Conservation (phyloP, 1,140 invertebrate species). For the Prorops nasuta region DNA sequence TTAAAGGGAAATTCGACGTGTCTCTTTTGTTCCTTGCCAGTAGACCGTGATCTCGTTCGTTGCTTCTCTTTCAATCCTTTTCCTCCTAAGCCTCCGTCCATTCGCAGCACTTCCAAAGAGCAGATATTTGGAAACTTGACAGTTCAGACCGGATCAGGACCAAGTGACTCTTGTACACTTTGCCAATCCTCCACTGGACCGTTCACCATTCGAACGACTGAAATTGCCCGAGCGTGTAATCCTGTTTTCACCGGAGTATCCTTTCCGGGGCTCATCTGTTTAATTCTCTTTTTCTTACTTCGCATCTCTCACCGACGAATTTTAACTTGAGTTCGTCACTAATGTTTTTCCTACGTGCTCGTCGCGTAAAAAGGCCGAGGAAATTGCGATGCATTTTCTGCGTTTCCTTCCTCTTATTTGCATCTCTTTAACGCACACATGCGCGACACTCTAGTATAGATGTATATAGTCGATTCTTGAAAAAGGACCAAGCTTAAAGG, state of each 20-base stretch:
- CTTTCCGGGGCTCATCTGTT: background rate
- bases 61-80: background rate
- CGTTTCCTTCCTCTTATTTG: too few species aligned
- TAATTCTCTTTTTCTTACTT: background rate
- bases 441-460: too few species aligned
- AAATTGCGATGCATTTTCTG: too few species aligned
- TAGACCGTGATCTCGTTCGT: too few species aligned
- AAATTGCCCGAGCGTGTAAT: conserved; percentile 21
- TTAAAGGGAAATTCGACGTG: too few species aligned
- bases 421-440: too few species aligned
- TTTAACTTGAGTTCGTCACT: too few species aligned
- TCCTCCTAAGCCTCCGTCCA: background rate
- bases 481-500: too few species aligned
- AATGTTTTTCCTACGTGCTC: too few species aligned
- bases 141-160: conserved; percentile 18
- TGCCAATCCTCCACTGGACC: conserved; percentile 19
- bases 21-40: too few species aligned
- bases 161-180: conserved; percentile 21
- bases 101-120: conserved; percentile 9
- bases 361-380: too few species aligned
- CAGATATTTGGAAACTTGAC: conserved; percentile 37
- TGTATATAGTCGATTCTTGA: too few species aligned
- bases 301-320: background rate
- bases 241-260: conserved; percentile 5
- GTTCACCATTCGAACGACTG: conserved; percentile 14